Evolutionary conservation across 2,888 invertebrate genomes (phyloP).

Genomic region (Hedychridium roseum): DNA sequence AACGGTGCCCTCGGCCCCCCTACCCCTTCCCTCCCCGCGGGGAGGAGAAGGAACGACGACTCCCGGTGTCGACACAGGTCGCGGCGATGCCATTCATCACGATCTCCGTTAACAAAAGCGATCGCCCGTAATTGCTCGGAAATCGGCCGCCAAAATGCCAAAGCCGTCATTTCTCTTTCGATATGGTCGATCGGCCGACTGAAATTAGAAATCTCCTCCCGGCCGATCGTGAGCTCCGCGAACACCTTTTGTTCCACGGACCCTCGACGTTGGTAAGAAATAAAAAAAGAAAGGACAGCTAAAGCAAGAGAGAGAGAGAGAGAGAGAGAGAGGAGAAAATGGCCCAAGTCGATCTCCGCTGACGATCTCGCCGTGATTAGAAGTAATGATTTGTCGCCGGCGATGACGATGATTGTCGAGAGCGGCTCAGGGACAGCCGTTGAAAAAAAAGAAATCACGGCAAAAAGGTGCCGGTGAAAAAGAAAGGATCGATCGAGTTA

Average conservation of each 20-base stretch:
- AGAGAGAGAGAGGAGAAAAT: too few relatives aligned
- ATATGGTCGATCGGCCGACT: slow-evolving; percentile 25
- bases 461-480: too few relatives aligned
- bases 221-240: slow-evolving; percentile 11
- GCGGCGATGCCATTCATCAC: slow-evolving; percentile 21
- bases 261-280: slow-evolving; percentile 14
- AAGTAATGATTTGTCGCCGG: slow-evolving; percentile 16
- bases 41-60: slow-evolving; percentile 1
- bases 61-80: slow-evolving; percentile 22
- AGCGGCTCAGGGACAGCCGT: too few relatives aligned
- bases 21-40: too few relatives aligned
- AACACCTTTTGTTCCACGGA: slow-evolving; percentile 23
- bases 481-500: too few relatives aligned
- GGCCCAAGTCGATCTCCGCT: slow-evolving; percentile 6
- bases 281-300: too few relatives aligned
- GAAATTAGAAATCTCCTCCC: slow-evolving; percentile 37
- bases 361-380: slow-evolving; percentile 16
- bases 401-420: too few relatives aligned
- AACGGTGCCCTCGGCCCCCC: too few relatives aligned
- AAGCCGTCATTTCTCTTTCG: slow-evolving; percentile 33
- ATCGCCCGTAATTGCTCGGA: slow-evolving; percentile 29
- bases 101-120: slow-evolving; percentile 20
- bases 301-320: too few relatives aligned
- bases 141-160: slow-evolving; percentile 26
- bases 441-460: too few relatives aligned